Evolutionary conservation across 2,797 vertebrate species (phyloP).

Genomic region (Crocidura indochinensis): DNA sequence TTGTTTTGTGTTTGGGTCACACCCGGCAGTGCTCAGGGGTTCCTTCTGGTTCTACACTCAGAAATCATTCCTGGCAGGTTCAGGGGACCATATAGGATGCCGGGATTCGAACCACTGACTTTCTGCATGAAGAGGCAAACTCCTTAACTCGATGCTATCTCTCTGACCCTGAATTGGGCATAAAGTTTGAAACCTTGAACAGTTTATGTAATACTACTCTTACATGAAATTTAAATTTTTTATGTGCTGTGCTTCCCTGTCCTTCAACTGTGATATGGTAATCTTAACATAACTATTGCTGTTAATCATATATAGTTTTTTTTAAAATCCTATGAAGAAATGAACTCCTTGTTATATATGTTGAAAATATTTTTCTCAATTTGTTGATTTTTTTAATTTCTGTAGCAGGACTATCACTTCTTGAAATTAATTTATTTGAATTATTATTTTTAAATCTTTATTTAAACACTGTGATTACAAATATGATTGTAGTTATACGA

Average conservation of each 20-base stretch:
- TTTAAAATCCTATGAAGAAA: slow-evolving; percentile 38
- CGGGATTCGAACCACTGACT: too few species aligned
- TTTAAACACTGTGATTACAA: too few species aligned
- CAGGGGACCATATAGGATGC: too few species aligned
- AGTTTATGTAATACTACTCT: not conserved
- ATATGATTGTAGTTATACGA: too few species aligned
- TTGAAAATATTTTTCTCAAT: slow-evolving; percentile 48
- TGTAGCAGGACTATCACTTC: slow-evolving; percentile 25
- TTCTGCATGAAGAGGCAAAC: too few species aligned
- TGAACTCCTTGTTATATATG: not conserved
- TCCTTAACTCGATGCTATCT: too few species aligned
- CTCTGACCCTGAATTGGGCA: slow-evolving; percentile 28
- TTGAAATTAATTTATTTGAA: slow-evolving; percentile 27
- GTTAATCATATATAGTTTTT: not conserved
- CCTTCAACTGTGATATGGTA: not conserved
- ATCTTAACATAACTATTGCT: not conserved
- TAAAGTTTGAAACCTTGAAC: slow-evolving; percentile 35
- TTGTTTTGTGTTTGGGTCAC: too few species aligned
- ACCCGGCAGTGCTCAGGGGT: too few species aligned
- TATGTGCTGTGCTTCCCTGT: not conserved
- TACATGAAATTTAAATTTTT: not conserved
- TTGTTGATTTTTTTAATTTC: slow-evolving; percentile 61
- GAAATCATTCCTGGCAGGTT: too few species aligned
- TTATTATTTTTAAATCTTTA: too few species aligned
- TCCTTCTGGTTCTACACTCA: too few species aligned